These are phyloP conservation scores for Muscicapa comitata DNA, from an alignment of 2,797 vertebrate species.

Conservation along the genomic window DNA sequence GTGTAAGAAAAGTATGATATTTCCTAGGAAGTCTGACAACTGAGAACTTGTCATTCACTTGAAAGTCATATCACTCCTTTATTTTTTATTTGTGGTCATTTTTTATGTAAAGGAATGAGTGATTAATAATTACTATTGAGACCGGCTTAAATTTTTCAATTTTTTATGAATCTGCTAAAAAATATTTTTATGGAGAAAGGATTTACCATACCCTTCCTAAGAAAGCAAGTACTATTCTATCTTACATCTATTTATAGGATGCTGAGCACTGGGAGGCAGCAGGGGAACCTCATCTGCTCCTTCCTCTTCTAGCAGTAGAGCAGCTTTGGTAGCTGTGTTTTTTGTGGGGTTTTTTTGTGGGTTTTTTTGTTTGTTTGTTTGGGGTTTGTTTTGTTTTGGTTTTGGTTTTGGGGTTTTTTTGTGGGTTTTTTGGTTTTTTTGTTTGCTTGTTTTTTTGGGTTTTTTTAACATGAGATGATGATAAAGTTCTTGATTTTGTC, in stretches of 20 bases:
- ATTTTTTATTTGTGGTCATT: background rate
- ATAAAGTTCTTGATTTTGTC: background rate
- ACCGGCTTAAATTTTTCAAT: background rate
- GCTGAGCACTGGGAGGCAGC: background rate
- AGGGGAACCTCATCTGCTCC: background rate
- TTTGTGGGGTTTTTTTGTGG: too few relatives aligned
- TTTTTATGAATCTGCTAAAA: background rate
- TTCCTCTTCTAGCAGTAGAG: background rate
- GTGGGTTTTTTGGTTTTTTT: too few relatives aligned
- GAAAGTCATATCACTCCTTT: background rate
- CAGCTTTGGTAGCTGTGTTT: background rate
- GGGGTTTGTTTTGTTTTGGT: too few relatives aligned
- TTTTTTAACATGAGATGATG: background rate
- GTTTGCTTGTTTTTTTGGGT: background rate
- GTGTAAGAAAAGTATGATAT: background rate
- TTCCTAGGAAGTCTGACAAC: background rate
- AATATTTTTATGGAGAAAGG: background rate
- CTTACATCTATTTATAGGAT: background rate
- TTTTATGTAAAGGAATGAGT: background rate
- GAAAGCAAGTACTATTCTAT: background rate
- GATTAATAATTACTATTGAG: background rate
- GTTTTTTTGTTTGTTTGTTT: background rate
- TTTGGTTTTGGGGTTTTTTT: too few relatives aligned
- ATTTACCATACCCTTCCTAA: background rate
- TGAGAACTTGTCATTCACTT: background rate